phyloP scores from a whole-genome alignment of 2,888 invertebrate species.

The Drosophila nr. fundita region DNA sequence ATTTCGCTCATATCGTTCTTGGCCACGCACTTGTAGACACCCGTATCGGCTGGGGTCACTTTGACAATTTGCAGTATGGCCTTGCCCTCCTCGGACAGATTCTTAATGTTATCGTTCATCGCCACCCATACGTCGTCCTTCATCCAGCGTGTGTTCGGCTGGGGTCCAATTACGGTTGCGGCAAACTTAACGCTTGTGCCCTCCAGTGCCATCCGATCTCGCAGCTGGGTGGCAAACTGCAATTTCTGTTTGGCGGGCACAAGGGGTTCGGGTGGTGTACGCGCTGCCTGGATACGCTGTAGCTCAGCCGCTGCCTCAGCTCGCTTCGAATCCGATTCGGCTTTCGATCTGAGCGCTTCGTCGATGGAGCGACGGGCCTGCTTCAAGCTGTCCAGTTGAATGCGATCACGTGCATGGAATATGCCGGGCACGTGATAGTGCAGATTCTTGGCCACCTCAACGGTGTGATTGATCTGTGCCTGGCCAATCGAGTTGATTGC shows the following conservation, averaged over 20 bases:
- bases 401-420: constrained; percentile 83
- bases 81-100: constrained; percentile 88
- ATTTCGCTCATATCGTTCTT: constrained; percentile 90
- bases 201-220: constrained; percentile 91
- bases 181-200: constrained; percentile 91
- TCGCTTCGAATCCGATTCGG: constrained; percentile 83
- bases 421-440: constrained; percentile 85
- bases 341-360: constrained; percentile 83
- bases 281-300: constrained; percentile 53
- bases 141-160: constrained; percentile 90
- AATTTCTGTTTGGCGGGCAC: constrained; percentile 84
- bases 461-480: constrained; percentile 84
- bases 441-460: constrained; percentile 86
- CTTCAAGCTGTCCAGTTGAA: constrained; percentile 81
- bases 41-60: constrained; percentile 89
- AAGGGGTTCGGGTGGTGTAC: constrained; percentile 78
- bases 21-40: constrained; percentile 93
- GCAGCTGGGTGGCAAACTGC: constrained; percentile 90
- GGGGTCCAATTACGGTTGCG: constrained; percentile 91
- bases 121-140: constrained; percentile 89
- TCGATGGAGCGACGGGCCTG: constrained; percentile 83
- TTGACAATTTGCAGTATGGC: constrained; percentile 90
- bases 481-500: constrained; percentile 89
- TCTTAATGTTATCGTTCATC: constrained; percentile 87
- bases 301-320: constrained; percentile 73